Evolutionary conservation across 2,113 vertebrate genomes (phyloP).

Genomic region (Choloepus hoffmanni): DNA sequence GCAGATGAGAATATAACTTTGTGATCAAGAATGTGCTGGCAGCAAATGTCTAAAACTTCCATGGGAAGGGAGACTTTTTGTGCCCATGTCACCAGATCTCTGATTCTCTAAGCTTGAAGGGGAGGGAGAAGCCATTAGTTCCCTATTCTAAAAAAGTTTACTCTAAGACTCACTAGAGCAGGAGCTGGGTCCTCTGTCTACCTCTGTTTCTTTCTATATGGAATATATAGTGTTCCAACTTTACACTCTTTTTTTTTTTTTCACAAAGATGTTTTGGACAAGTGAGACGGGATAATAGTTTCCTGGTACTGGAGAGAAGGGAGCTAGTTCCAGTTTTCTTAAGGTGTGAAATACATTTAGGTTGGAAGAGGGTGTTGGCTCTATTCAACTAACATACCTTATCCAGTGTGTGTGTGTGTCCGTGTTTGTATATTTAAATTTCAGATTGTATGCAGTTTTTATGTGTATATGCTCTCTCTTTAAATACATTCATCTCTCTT

Average conservation of each 20-base stretch:
- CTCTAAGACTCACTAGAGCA: background rate
- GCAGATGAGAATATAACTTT: background rate
- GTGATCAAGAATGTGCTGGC: background rate
- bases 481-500: background rate
- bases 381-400: constrained; percentile 3
- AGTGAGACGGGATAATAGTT: background rate
- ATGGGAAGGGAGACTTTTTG: background rate
- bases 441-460: background rate
- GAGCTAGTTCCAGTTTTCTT: background rate
- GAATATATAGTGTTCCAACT: background rate
- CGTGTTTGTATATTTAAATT: background rate
- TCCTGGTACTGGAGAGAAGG: background rate
- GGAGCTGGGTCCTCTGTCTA: background rate
- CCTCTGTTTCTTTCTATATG: background rate
- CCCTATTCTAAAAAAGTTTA: background rate
- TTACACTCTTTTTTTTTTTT: background rate
- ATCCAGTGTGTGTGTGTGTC: background rate
- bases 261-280: background rate
- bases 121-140: background rate
- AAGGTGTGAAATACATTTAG: background rate
- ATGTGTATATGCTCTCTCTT: background rate
- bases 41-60: background rate
- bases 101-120: rapidly evolving
- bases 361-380: background rate
- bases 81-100: rapidly evolving